phyloP scores from a whole-genome alignment of 2,797 vertebrate genomes.

The Emydoidea blandingii region DNA sequence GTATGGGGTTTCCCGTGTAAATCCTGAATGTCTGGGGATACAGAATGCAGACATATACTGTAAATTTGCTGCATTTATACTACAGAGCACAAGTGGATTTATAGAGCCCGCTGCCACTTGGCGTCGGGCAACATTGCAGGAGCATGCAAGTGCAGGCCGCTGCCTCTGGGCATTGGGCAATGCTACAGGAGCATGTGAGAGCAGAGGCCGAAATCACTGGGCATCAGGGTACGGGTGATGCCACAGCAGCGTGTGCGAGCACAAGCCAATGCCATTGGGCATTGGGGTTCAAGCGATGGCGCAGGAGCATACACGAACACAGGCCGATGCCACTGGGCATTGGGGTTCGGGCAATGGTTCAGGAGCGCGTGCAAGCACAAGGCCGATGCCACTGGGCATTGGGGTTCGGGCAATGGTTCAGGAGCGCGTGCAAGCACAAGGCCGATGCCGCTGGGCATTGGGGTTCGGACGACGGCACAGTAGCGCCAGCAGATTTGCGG shows the following conservation, averaged over 20 bases:
- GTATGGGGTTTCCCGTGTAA: neutral
- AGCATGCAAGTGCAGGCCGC: neutral
- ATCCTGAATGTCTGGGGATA: neutral
- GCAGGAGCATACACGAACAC: neutral
- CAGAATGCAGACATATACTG: neutral
- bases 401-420: neutral
- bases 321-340: neutral
- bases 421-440: no score
- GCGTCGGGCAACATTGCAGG: neutral
- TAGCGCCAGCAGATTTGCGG: neutral
- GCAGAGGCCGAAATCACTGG: neutral
- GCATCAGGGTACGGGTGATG: neutral
- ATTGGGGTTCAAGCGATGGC: neutral
- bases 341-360: neutral
- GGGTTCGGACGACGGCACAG: fast-evolving
- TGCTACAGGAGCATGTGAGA: neutral
- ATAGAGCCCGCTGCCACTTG: fast-evolving
- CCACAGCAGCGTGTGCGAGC: neutral
- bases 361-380: no score
- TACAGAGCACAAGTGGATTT: neutral
- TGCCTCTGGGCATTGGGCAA: neutral
- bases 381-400: neutral
- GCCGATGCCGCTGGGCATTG: fast-evolving
- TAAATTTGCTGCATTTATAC: neutral
- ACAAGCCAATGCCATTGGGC: neutral